These are phyloP conservation scores for Eurystomus gularis DNA, from an alignment of 2,113 vertebrate species.

Conservation along the genomic window DNA sequence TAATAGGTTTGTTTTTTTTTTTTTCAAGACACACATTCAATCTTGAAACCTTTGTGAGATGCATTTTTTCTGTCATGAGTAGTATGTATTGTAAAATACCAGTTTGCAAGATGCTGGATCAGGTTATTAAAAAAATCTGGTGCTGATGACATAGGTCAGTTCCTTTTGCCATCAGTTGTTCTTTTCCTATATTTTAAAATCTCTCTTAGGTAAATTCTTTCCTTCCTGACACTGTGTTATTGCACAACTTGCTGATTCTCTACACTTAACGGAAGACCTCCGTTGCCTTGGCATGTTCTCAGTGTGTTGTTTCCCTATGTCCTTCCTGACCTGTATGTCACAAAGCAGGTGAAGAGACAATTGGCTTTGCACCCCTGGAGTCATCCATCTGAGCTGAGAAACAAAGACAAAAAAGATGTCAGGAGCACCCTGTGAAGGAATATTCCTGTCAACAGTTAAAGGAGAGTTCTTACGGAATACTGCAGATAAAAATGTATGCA, in stretches of 20 bases:
- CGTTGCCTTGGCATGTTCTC: background rate
- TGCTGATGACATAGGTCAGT: background rate
- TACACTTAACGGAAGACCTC: background rate
- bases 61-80: background rate
- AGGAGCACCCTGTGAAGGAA: background rate
- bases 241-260: background rate
- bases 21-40: background rate
- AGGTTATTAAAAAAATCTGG: background rate
- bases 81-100: background rate
- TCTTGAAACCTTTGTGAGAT: background rate
- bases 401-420: background rate
- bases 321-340: background rate
- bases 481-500: background rate
- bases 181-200: background rate
- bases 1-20: background rate
- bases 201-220: background rate
- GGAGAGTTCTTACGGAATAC: background rate
- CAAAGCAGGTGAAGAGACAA: background rate
- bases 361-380: background rate
- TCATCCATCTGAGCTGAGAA: background rate
- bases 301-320: background rate
- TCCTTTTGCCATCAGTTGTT: background rate
- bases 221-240: background rate
- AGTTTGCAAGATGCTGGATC: background rate
- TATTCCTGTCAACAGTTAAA: background rate